Evolutionary conservation across 2,113 vertebrate genomes (phyloP).

Genomic region (Choloepus hoffmanni): DNA sequence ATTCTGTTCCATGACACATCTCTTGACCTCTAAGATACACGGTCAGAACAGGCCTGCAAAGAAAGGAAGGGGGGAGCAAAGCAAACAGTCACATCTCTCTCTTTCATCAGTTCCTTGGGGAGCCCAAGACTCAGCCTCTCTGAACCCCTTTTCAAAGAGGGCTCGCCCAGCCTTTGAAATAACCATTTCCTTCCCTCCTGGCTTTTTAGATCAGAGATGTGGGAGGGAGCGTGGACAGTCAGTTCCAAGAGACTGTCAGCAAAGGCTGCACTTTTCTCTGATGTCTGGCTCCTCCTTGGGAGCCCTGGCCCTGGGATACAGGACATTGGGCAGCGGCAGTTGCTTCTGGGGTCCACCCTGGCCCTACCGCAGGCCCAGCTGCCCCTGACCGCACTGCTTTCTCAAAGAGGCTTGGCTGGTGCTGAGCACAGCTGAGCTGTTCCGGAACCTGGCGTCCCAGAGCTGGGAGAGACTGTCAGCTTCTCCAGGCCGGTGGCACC

Average conservation of each 20-base stretch:
- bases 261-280: not conserved
- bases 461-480: not conserved
- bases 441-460: not conserved
- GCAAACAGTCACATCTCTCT: not conserved
- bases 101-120: slow-evolving; percentile 14
- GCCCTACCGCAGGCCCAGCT: slow-evolving; percentile 32
- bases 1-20: not conserved
- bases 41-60: slow-evolving; percentile 27
- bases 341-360: slow-evolving; percentile 37
- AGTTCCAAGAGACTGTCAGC: not conserved
- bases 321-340: accelerated
- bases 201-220: slow-evolving; percentile 54
- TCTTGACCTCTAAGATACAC: not conserved
- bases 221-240: not conserved
- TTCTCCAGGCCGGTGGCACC: not conserved
- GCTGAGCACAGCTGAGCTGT: slow-evolving; percentile 32
- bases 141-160: not conserved
- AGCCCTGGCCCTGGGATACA: not conserved
- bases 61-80: slow-evolving; percentile 8
- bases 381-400: not conserved
- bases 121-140: not conserved
- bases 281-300: not conserved
- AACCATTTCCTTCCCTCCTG: slow-evolving; percentile 60
- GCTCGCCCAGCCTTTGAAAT: slow-evolving; percentile 67
- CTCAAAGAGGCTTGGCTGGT: slow-evolving; percentile 55